A percentile compares a stretch with the other conserved stretches of the same genome.
Conservation (phyloP, 2,797 vertebrate species). For the Xenops minutus region DNA sequence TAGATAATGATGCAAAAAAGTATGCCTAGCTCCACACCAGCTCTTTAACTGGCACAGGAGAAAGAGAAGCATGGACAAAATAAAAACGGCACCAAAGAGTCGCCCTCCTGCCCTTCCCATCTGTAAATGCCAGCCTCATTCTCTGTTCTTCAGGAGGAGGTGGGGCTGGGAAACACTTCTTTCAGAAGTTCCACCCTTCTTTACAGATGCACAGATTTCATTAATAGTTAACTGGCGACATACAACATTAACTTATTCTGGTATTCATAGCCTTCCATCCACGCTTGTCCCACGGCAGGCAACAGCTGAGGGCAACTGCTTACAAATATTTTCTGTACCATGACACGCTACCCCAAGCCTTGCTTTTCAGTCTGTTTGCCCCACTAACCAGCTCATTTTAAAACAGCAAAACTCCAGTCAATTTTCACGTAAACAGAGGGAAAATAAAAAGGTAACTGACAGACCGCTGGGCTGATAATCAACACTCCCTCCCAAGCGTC, state of each 20-base stretch:
- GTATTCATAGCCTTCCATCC: constrained; percentile 24
- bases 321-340: background rate
- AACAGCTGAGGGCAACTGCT: background rate
- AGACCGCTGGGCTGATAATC: background rate
- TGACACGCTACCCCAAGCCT: background rate
- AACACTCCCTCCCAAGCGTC: background rate
- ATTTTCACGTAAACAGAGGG: background rate
- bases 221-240: constrained; percentile 60
- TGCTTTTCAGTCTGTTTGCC: background rate
- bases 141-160: constrained; percentile 46
- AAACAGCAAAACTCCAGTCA: background rate
- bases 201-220: constrained; percentile 61
- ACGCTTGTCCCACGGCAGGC: background rate
- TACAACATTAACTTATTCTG: constrained; percentile 47
- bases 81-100: constrained; percentile 26
- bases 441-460: background rate
- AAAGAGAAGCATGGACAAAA: background rate
- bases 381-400: background rate
- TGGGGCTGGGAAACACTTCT: constrained; percentile 57
- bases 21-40: background rate
- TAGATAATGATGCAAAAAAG: constrained; percentile 7
- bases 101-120: constrained; percentile 32
- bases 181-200: constrained; percentile 53
- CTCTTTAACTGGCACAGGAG: background rate
- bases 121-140: constrained; percentile 26